Conservation (phyloP, 2,888 invertebrate genomes). For the Cactoblastis cactorum region DNA sequence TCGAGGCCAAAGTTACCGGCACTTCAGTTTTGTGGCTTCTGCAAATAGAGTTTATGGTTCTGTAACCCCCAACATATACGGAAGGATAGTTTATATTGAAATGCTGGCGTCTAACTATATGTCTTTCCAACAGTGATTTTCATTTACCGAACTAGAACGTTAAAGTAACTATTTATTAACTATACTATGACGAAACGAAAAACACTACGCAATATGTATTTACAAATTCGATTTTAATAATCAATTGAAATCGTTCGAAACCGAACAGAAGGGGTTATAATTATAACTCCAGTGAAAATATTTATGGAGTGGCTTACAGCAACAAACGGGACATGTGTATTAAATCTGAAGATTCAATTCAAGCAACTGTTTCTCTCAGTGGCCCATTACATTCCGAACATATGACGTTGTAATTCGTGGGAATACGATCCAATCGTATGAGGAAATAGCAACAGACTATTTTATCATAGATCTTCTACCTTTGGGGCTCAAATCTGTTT, state of each 20-base stretch:
- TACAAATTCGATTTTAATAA: background rate
- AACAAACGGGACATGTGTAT: slow-evolving; percentile 40
- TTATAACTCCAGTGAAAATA: slow-evolving; percentile 8
- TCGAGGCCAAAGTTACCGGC: slow-evolving; percentile 30
- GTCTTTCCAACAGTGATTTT: background rate
- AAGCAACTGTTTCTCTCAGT: slow-evolving; percentile 46
- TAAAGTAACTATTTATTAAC: background rate
- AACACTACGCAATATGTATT: background rate
- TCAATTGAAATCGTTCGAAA: background rate
- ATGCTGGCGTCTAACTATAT: slow-evolving; percentile 16
- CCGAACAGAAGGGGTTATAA: background rate
- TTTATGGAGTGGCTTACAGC: slow-evolving; percentile 5
- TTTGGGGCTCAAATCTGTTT: slow-evolving; percentile 15
- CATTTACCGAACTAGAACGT: background rate
- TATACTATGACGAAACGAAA: too few relatives aligned
- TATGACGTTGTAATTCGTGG: slow-evolving; percentile 61
- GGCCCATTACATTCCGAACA: slow-evolving; percentile 46
- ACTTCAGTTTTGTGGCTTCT: slow-evolving; percentile 56
- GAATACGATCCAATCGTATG: slow-evolving; percentile 46
- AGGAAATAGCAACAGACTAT: slow-evolving; percentile 39
- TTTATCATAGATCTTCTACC: slow-evolving; percentile 37
- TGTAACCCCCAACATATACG: slow-evolving; percentile 34
- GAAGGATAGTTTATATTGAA: slow-evolving; percentile 38
- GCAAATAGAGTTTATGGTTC: slow-evolving; percentile 58
- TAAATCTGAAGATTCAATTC: slow-evolving; percentile 42